Evolutionary conservation across 2,888 invertebrate genomes (phyloP), one percentile per base, ranked within the genome.

Genomic region (Stenoptilia bipunctidactyla): DNA sequence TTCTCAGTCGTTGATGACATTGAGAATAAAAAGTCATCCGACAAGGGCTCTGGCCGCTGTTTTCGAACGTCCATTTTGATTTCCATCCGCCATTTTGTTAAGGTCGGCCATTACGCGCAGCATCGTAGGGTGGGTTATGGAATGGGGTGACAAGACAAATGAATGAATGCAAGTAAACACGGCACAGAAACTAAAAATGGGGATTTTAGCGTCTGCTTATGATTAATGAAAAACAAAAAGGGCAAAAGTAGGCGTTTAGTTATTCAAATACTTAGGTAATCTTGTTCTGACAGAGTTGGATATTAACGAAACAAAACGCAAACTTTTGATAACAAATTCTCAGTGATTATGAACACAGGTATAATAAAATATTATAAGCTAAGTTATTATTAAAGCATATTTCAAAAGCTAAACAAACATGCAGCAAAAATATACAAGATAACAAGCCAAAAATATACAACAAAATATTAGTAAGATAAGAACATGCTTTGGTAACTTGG

Each of bases 1-100:
- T 95, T 90, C 67, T 84, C 84, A 20, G 80, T 84, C 52, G 77
- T 79, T 66, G 94, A 93, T 56, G 94, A 94, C 97, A 97, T 97
- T 68, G 97, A 97, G 88, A 98, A 98, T 69, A 98, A 91, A 90
- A 97, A 97, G 89, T 98, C 97, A 84, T 98, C 98, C 62, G 96
- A 96, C 73, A 97, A 88, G 73, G 95, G 94, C 85, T 97, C 96
- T 73, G 96, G 95, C 71, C 97, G 96, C 96, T 97, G 87, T 59
- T 53, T 42, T 37, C 53, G 52, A 20, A 20, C 20, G 20, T 53
- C 53, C 58, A 55, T 54, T 58, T 75, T 67, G 51, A 20, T 66
- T 27, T 34, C 45, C 52, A 45, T 67, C 63, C 58, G 61, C 61
- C 66, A 61, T 62, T 61, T 67, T 60, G 61, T 49, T 12, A 3